These are phyloP conservation scores for Agriotes lineatus DNA, from an alignment of 2,888 invertebrate genomes.

Conservation along the genomic window DNA sequence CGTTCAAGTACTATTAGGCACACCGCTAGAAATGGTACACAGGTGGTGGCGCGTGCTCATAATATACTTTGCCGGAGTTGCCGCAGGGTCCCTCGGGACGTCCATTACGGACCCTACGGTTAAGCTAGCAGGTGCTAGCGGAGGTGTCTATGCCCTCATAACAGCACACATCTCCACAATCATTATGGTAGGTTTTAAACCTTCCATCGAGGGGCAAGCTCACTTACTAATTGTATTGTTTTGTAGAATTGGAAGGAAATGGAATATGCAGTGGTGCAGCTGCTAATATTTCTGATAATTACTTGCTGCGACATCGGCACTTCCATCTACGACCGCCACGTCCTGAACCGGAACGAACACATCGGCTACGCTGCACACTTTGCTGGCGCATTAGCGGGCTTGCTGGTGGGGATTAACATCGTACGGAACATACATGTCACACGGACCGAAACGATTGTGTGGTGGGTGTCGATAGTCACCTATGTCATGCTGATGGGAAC, in stretches of 20 bases:
- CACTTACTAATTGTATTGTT: too few species aligned
- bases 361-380: slow-evolving; percentile 96
- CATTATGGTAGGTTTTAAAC: slow-evolving; percentile 83
- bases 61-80: slow-evolving; percentile 87
- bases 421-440: slow-evolving; percentile 85
- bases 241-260: slow-evolving; percentile 95
- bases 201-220: too few species aligned
- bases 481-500: slow-evolving; percentile 79
- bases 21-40: slow-evolving; percentile 97
- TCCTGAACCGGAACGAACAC: slow-evolving; percentile 76
- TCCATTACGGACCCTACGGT: slow-evolving; percentile 84
- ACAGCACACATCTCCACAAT: slow-evolving; percentile 94
- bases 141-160: slow-evolving; percentile 94
- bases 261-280: slow-evolving; percentile 90
- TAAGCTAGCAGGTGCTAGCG: slow-evolving; percentile 92
- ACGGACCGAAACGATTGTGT: slow-evolving; percentile 84
- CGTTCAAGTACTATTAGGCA: slow-evolving; percentile 92
- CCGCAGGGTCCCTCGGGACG: slow-evolving; percentile 87
- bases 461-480: slow-evolving; percentile 83
- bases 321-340: slow-evolving; percentile 90
- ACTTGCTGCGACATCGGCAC: slow-evolving; percentile 88
- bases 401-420: slow-evolving; percentile 75
- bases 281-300: slow-evolving; percentile 85
- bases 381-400: slow-evolving; percentile 90
- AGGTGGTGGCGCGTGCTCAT: slow-evolving; percentile 92